phyloP scores from a whole-genome alignment of 2,797 vertebrate genomes.

The Peromyscus nudipes region DNA sequence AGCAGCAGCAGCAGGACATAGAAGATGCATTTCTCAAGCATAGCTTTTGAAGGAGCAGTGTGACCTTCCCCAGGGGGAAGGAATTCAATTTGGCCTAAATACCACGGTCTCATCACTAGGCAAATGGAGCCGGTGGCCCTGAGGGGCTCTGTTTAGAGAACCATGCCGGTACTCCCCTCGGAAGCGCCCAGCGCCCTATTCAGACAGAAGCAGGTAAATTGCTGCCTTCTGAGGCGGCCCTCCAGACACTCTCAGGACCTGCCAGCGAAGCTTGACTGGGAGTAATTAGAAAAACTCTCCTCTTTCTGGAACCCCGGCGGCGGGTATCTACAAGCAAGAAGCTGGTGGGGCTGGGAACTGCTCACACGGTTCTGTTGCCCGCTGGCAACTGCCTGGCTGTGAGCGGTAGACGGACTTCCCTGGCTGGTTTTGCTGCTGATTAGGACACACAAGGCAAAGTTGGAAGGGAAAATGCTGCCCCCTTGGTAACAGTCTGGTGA shows the following conservation, averaged over 20 bases:
- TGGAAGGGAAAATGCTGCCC: neutral
- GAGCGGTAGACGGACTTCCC: neutral
- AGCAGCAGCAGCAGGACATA: conserved; percentile 65
- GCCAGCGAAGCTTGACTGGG: conserved; percentile 10
- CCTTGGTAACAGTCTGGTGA: conserved; percentile 7
- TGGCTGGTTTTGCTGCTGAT: neutral
- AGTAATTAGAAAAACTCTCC: conserved; percentile 56
- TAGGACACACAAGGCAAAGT: neutral
- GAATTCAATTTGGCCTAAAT: conserved; percentile 78
- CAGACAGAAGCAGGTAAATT: neutral
- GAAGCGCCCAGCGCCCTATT: no score
- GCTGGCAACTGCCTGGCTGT: neutral
- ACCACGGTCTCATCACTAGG: neutral
- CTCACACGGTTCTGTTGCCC: neutral
- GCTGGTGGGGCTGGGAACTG: neutral
- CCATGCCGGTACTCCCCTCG: neutral
- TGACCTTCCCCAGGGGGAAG: conserved; percentile 12
- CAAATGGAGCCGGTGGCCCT: neutral
- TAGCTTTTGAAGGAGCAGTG: conserved; percentile 73
- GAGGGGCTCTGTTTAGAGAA: neutral
- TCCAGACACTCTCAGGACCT: neutral
- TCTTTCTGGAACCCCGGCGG: conserved; percentile 44
- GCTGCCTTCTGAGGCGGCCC: neutral
- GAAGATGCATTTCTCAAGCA: conserved; percentile 77
- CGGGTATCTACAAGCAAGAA: conserved; percentile 43